Conservation (phyloP, 2,888 invertebrate genomes). For the Volucella inflata region DNA sequence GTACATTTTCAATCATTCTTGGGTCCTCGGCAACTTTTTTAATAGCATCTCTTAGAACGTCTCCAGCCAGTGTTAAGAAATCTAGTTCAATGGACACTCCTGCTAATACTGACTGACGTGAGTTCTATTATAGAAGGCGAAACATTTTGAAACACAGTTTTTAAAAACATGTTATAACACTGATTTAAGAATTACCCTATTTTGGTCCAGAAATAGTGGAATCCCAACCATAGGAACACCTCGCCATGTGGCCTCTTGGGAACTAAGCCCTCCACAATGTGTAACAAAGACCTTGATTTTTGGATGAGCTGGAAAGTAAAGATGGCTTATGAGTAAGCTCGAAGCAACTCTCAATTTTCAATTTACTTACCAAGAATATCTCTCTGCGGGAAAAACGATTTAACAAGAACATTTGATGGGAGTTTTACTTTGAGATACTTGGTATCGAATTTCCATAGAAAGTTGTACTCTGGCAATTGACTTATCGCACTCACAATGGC, state of each 20-base stretch:
- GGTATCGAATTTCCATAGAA: constrained; percentile 82
- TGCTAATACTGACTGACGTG: constrained; percentile 59
- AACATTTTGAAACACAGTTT: background rate
- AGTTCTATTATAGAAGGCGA: constrained; percentile 52
- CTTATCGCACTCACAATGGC: constrained; percentile 75
- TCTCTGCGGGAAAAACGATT: constrained; percentile 76
- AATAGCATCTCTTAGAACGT: constrained; percentile 65
- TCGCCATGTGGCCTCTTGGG: constrained; percentile 80
- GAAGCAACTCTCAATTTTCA: background rate
- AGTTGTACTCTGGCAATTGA: constrained; percentile 79
- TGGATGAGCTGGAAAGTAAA: constrained; percentile 76
- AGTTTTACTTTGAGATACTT: constrained; percentile 60
- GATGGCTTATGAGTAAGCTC: background rate
- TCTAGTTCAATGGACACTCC: constrained; percentile 76
- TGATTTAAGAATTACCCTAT: constrained; percentile 50
- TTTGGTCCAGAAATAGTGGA: constrained; percentile 80
- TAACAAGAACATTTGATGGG: constrained; percentile 76
- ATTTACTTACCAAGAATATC: constrained; percentile 78
- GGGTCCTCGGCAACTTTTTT: constrained; percentile 73
- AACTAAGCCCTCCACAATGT: constrained; percentile 80
- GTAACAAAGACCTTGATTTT: constrained; percentile 79
- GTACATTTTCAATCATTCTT: constrained; percentile 77
- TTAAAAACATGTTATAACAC: background rate
- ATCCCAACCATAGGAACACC: constrained; percentile 81
- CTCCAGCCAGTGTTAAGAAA: constrained; percentile 68